These are phyloP conservation scores for Norana najaformis DNA, from an alignment of 2,888 invertebrate species.

Conservation along the genomic window DNA sequence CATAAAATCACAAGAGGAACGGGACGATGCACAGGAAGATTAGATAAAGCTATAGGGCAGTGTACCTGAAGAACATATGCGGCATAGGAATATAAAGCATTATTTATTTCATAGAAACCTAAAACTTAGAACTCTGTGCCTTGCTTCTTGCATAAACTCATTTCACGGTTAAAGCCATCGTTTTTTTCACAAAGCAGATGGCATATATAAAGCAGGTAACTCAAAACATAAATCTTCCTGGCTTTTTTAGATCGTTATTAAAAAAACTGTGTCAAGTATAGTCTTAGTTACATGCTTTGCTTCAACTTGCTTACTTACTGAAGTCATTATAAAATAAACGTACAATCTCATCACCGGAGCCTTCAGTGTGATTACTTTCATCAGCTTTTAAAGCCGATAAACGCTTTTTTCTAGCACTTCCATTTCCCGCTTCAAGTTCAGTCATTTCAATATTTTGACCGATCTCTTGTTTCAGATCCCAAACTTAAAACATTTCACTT, in stretches of 20 bases:
- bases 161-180: too few species aligned
- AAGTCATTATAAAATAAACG: slow-evolving; percentile 35
- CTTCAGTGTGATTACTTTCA: slow-evolving; percentile 64
- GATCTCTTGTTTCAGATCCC: neutral
- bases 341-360: slow-evolving; percentile 68
- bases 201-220: neutral
- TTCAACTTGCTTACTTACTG: slow-evolving; percentile 1
- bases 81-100: too few species aligned
- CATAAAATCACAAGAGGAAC: too few species aligned
- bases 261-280: neutral
- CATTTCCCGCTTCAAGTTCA: neutral
- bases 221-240: neutral
- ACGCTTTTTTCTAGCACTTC: slow-evolving; percentile 47
- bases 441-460: slow-evolving; percentile 17
- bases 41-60: too few species aligned
- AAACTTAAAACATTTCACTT: neutral
- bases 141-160: too few species aligned
- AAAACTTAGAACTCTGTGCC: neutral
- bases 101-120: too few species aligned
- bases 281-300: too few species aligned
- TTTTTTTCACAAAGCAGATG: neutral
- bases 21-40: too few species aligned
- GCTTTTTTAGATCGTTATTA: neutral
- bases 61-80: too few species aligned
- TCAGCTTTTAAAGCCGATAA: slow-evolving; percentile 42